Evolutionary conservation across 2,113 vertebrate genomes (phyloP), one percentile per base, ranked within the genome.

Genomic region (Scalopus aquaticus): DNA sequence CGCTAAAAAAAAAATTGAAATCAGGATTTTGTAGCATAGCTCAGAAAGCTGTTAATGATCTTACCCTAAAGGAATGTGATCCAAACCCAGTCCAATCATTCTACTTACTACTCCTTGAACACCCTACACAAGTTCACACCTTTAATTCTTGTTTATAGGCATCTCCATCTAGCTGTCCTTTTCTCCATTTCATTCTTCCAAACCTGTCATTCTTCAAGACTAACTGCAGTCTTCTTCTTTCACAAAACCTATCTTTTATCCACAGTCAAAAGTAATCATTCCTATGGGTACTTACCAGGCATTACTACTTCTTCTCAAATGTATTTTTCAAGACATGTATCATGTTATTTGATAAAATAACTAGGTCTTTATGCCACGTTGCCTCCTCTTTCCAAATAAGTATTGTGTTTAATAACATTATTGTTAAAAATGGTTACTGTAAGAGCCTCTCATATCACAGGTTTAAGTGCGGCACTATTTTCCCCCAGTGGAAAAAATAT

Each of bases 1-100:
- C 42, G 76, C 65, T n/a, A 91, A 67, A 69, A 90, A 69, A 90
- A 76, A 28, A 44, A 42, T 19, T 28, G 2, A 64, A 81, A 85
- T 77, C 17, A 81, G 39, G 69, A 90, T 90, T 35, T 20, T 26
- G 46, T 54, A 93, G 80, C 42, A 69, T 15, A 89, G 44, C 6
- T 70, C 13, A 42, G 62, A 77, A 86, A 19, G 44, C 20, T 69
- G 19, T 70, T 76, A 60, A 60, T 54, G 35, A 24, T 70, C 24
- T n/a, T 24, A 11, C 13, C 30, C n/a, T 81, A 22, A 44, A 54
- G 28, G 1, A 9, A 24, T 20, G 8, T 0, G 3, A 82, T 39
- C 20, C 30, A 51, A 73, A n/a, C 46, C 28, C 62, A 64, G n/a
- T 17, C 2, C 35, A 74, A 77, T 28, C 10, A 44, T 65, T 19